Base-by-base conservation (phyloP, 2,888 invertebrate species). In the Anoplius nigerrimus region DNA sequence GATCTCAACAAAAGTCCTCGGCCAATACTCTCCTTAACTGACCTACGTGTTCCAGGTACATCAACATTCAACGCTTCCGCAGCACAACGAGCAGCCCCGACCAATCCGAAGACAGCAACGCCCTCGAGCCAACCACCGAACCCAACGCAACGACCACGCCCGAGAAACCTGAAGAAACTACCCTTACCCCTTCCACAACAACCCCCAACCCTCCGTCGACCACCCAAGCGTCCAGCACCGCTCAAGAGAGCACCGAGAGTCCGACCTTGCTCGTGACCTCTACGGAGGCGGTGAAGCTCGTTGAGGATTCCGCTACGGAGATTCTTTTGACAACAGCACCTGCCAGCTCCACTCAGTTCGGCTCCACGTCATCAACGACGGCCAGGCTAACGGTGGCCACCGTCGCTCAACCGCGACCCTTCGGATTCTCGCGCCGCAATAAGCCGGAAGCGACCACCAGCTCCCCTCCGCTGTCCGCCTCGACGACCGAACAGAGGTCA, bases 381-480 rank as follows among this genome's bases (percentile, higher is more conserved):
- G 76, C 76, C 60, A 62, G 72, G 18, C 6, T 45, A 21, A 62
- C 53, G 22, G 69, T 86, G 66, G 87, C 89, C 60, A 83, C 87
- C 60, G 89, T 91, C 72, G 90, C 90, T 77, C 91, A 90, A 86
- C 90, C 91, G 73, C 87, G 91, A 85, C 91, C 91, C 21, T 91
- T 91, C 82, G 90, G 90, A 82, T 91, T 89, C 76, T 89, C 89
- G 48, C 86, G 90, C 78, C 87, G 90, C 79, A 89, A 86, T 75
- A 89, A 90, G 81, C 89, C 90, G 64, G 87, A 80, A 21, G 64
- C 81, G 51, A 74, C 78, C 62, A 71, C 75, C 3, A 71, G 76
- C 21, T 42, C 72, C n/a, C 1, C 34, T 6, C 34, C 6, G 11
- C 34, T 13, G 34, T 34, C 34, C 11, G 55, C 82, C 21, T 66